Percentiles rank a stretch among this genome's conserved stretches.
Evolutionary conservation across 2,797 vertebrate genomes (phyloP).

Genomic region (Brachyrhaphis roseni): DNA sequence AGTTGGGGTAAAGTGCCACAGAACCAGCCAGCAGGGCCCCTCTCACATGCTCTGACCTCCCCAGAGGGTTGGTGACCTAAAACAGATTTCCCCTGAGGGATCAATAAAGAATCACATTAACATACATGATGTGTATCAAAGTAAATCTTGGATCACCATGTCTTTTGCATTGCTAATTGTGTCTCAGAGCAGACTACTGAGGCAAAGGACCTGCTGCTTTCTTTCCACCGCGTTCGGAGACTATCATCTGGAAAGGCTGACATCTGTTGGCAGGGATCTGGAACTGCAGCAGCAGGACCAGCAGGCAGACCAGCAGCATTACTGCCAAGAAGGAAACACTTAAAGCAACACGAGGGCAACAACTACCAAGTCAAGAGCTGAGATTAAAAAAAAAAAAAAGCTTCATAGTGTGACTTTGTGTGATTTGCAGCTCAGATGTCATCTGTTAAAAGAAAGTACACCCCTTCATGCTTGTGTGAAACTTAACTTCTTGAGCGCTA

Average conservation of each 20-base stretch:
- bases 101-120: slow-evolving; percentile 65
- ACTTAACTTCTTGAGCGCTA: slow-evolving; percentile 80
- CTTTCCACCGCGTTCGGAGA: slow-evolving; percentile 1
- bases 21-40: slow-evolving; percentile 40
- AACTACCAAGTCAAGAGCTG: slow-evolving; percentile 65
- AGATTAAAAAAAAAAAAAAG: slow-evolving; percentile 26
- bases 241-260: slow-evolving; percentile 74
- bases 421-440: slow-evolving; percentile 68
- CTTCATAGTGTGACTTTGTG: slow-evolving; percentile 45
- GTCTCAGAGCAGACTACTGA: slow-evolving; percentile 26
- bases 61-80: slow-evolving; percentile 18
- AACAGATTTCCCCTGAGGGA: slow-evolving; percentile 47
- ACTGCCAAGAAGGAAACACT: slow-evolving; percentile 55
- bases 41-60: slow-evolving; percentile 43
- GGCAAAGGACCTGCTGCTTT: slow-evolving; percentile 29
- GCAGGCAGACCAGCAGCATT: slow-evolving; percentile 18
- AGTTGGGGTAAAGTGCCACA: slow-evolving; percentile 52
- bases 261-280: slow-evolving; percentile 76
- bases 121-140: slow-evolving; percentile 70
- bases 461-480: slow-evolving; percentile 74
- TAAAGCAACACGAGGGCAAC: slow-evolving; percentile 61
- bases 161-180: slow-evolving; percentile 53
- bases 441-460: slow-evolving; percentile 70
- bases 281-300: slow-evolving; percentile 58
- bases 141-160: slow-evolving; percentile 42